phyloP scores from a whole-genome alignment of 1,140 invertebrate genomes.

The Drosophila sucinea region DNA sequence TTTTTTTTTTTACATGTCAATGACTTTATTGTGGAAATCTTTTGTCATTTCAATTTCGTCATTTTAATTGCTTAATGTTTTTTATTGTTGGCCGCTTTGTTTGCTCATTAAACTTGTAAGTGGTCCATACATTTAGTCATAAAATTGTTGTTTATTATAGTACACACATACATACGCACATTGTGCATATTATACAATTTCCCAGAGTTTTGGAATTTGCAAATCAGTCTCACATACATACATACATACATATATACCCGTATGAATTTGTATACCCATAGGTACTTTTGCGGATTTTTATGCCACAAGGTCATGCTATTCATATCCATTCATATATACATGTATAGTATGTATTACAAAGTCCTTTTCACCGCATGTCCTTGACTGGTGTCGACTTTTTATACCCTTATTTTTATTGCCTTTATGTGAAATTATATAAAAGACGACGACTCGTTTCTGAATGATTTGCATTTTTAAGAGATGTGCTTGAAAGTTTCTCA shows the following conservation, averaged over 20 bases:
- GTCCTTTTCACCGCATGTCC: constrained; percentile 8
- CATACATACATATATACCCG: background rate
- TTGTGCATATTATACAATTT: constrained; percentile 12
- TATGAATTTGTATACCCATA: background rate
- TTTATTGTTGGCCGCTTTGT: constrained; percentile 57
- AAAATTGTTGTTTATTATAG: constrained; percentile 23
- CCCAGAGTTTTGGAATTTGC: constrained; percentile 11
- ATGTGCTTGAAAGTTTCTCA: background rate
- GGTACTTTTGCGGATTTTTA: background rate
- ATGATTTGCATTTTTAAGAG: constrained; percentile 4
- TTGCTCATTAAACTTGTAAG: constrained; percentile 71
- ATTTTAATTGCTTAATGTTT: constrained; percentile 68
- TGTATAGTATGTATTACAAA: background rate
- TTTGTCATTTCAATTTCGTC: constrained; percentile 69
- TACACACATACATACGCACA: constrained; percentile 19
- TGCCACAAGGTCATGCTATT: background rate
- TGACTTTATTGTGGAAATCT: constrained; percentile 70
- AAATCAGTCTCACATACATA: background rate
- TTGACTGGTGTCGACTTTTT: constrained; percentile 5
- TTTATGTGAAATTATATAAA: constrained; percentile 3
- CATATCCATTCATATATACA: background rate
- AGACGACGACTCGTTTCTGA: background rate
- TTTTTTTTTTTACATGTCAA: constrained; percentile 71
- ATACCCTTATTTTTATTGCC: constrained; percentile 4
- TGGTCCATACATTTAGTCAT: constrained; percentile 59